Base-by-base conservation (phyloP, 2,113 vertebrate species). In the Poicephalus meyeri region DNA sequence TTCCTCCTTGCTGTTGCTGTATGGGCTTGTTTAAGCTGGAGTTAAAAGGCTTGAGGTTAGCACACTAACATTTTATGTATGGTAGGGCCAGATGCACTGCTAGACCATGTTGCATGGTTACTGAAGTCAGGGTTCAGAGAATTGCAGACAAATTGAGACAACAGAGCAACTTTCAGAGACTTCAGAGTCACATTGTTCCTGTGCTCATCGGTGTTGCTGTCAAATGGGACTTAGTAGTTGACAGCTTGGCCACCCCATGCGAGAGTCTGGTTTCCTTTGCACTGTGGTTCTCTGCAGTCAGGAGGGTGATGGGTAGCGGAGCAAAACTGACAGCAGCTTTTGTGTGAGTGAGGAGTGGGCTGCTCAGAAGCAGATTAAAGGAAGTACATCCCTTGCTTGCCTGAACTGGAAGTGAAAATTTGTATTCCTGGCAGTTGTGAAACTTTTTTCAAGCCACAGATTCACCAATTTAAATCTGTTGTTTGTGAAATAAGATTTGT, bases 1-100 rank as follows among this genome's bases (percentile, higher is more conserved):
- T 56, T 21, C 31, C 20, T n/a, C 20, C 60, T 91, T 16, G 37
- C 83, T 1, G 12, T 64, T 47, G 39, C 80, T 89, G 3, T 16
- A 11, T 2, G 37, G 73, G 14, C 41, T 79, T 19, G 49, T 76
- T 92, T 14, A 80, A 88, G 81, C 52, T 89, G 84, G 86, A 87
- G 49, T 81, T 68, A 8, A 53, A 81, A 71, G 73, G 65, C 69
- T 47, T 42, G 56, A 89, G 91, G 84, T 94, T 85, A 78, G 39
- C 52, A 10, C 1, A 7, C 41, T 26, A 46, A 11, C 12, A 0
- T 69, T 87, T 29, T 2, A 1, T 44, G 3, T 10, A 83, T 65
- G 63, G 28, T 73, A 14, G 49, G 47, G 84, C 77, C 86, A 95
- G 89, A 76, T 79, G 91, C 2, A 1, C 81, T 0, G 1, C 78